Percentiles rank a stretch among this genome's conserved stretches.
Evolutionary conservation across 2,888 invertebrate species (phyloP).

Genomic region (Invenusta paracnida): DNA sequence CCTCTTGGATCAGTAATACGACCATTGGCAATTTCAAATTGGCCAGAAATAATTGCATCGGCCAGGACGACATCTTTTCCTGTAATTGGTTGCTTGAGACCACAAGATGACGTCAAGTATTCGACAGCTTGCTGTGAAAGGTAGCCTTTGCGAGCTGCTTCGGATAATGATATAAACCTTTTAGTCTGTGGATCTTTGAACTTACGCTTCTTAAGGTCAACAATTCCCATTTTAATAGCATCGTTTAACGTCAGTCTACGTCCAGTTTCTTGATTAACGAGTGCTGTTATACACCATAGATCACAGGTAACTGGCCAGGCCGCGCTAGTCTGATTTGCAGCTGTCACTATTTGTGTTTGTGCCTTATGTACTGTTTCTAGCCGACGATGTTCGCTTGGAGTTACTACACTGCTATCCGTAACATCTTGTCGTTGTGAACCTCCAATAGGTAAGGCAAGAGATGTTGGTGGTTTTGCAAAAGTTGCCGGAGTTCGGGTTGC

Average conservation of each 20-base stretch:
- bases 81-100: slow-evolving; percentile 70
- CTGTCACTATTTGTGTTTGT: slow-evolving; percentile 1
- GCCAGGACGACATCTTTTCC: slow-evolving; percentile 72
- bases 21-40: neutral
- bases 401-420: neutral
- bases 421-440: neutral
- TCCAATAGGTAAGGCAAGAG: neutral
- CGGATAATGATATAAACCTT: slow-evolving; percentile 67
- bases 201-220: slow-evolving; percentile 66
- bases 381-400: slow-evolving; percentile 23
- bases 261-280: slow-evolving; percentile 65
- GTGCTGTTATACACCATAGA: neutral
- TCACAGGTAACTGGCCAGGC: neutral
- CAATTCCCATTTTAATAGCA: slow-evolving; percentile 77
- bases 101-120: slow-evolving; percentile 75
- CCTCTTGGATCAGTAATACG: neutral
- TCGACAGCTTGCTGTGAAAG: slow-evolving; percentile 77
- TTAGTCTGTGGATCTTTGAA: slow-evolving; percentile 40
- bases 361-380: slow-evolving; percentile 9
- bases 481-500: neutral
- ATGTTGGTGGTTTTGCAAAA: neutral
- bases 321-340: neutral
- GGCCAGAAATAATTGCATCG: slow-evolving; percentile 59
- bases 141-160: slow-evolving; percentile 76
- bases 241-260: slow-evolving; percentile 80